These are phyloP conservation scores for Phoxinus phoxinus DNA, from an alignment of 2,113 vertebrate species.

Conservation along the genomic window DNA sequence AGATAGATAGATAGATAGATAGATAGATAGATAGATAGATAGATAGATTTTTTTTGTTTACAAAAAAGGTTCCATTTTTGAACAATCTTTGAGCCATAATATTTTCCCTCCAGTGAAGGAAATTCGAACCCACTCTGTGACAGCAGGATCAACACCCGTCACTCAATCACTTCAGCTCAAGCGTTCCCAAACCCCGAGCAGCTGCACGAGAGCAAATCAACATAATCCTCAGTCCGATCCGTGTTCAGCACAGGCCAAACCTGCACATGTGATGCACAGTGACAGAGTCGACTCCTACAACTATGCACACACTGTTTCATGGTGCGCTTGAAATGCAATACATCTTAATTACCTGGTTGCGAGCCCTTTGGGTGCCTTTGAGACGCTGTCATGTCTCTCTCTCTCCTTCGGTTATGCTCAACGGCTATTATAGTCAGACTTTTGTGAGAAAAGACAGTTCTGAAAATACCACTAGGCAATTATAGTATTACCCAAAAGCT, in stretches of 20 bases:
- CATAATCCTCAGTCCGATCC: slow-evolving; percentile 19
- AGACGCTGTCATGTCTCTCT: not conserved
- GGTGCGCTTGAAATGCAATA: slow-evolving; percentile 17
- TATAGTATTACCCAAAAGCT: slow-evolving; percentile 56
- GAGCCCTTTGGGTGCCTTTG: slow-evolving; percentile 5
- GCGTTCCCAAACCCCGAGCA: slow-evolving; percentile 9
- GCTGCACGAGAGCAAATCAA: slow-evolving; percentile 12
- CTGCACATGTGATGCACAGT: not conserved
- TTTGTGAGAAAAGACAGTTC: slow-evolving; percentile 28
- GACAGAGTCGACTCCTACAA: slow-evolving; percentile 24
- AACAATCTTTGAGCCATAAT: not conserved
- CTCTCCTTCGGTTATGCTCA: not conserved
- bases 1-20: not conserved
- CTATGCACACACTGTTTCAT: slow-evolving; percentile 2
- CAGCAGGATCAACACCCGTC: slow-evolving; percentile 21
- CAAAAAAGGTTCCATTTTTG: no score
- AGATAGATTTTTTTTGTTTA: no score
- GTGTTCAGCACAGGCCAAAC: not conserved
- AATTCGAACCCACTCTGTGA: slow-evolving; percentile 27
- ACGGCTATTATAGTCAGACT: slow-evolving; percentile 15
- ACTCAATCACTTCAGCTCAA: slow-evolving; percentile 53
- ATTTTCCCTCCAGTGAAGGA: slow-evolving; percentile 25
- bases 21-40: not conserved
- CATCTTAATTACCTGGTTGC: slow-evolving; percentile 40
- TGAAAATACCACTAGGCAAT: slow-evolving; percentile 43